A percentile compares a stretch with the other conserved stretches of the same genome.
Conservation (phyloP, 2,888 invertebrate species). For the Syritta pipiens region DNA sequence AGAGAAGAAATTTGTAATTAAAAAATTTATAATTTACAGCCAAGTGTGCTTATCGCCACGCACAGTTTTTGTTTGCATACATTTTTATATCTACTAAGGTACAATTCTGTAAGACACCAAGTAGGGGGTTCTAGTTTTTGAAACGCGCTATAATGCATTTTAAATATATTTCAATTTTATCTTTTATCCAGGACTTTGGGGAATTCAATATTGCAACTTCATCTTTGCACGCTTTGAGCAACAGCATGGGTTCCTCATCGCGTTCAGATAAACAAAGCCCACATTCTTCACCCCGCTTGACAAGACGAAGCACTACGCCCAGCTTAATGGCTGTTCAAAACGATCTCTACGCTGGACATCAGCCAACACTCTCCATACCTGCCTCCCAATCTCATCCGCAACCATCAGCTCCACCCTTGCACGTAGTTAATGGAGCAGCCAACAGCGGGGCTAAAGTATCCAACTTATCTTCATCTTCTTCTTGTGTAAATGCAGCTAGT, state of each 20-base stretch:
- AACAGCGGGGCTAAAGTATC: constrained; percentile 33
- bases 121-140: too few species aligned
- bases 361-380: constrained; percentile 73
- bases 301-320: constrained; percentile 79
- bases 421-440: constrained; percentile 71
- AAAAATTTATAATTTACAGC: too few species aligned
- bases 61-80: too few species aligned
- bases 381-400: constrained; percentile 71
- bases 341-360: constrained; percentile 76
- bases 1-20: too few species aligned
- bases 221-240: constrained; percentile 81
- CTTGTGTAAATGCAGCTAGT: constrained; percentile 46
- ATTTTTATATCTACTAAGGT: too few species aligned
- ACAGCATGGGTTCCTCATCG: constrained; percentile 75
- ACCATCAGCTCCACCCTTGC: constrained; percentile 75
- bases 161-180: constrained; percentile 17
- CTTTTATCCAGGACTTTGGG: constrained; percentile 80
- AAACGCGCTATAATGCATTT: neutral
- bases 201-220: constrained; percentile 85
- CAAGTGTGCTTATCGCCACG: too few species aligned
- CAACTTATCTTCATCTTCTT: constrained; percentile 50
- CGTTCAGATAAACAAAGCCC: constrained; percentile 81
- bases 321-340: constrained; percentile 78
- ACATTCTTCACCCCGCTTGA: constrained; percentile 82
- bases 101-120: too few species aligned